A percentile compares a stretch with the other conserved stretches of the same genome.
These are phyloP conservation scores for Leptopilina clavipes DNA, from an alignment of 1,140 invertebrate genomes.

Conservation along the genomic window DNA sequence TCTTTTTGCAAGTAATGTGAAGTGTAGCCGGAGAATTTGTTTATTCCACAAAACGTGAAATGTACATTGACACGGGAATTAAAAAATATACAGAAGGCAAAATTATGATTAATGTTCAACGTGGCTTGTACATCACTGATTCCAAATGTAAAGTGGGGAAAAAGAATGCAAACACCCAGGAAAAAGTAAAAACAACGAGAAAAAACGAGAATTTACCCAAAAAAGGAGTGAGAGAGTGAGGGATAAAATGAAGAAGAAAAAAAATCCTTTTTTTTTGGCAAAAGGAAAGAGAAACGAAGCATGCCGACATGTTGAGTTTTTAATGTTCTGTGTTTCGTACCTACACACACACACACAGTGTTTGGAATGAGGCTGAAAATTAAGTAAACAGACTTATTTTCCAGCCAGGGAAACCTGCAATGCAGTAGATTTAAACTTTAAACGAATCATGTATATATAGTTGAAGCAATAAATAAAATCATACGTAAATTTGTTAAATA, in stretches of 20 bases:
- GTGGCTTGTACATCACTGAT: constrained; percentile 15
- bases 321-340: neutral
- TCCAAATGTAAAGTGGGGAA: neutral
- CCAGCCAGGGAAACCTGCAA: neutral
- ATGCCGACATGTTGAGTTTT: constrained; percentile 21
- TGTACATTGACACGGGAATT: constrained; percentile 21
- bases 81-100: constrained; percentile 11
- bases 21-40: neutral
- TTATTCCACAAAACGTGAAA: constrained; percentile 12
- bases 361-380: constrained; percentile 26
- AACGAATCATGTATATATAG: neutral
- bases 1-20: neutral
- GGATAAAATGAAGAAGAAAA: too few species aligned
- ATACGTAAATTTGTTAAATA: neutral
- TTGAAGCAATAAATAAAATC: constrained; percentile 1
- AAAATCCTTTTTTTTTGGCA: too few species aligned
- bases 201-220: too few species aligned
- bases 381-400: constrained; percentile 19
- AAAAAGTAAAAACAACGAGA: neutral
- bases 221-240: too few species aligned
- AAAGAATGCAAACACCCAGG: neutral
- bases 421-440: neutral
- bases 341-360: too few species aligned
- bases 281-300: neutral
- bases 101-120: constrained; percentile 14